Base-by-base conservation (phyloP, 1,140 invertebrate genomes). In the Lordiphosa mommai region DNA sequence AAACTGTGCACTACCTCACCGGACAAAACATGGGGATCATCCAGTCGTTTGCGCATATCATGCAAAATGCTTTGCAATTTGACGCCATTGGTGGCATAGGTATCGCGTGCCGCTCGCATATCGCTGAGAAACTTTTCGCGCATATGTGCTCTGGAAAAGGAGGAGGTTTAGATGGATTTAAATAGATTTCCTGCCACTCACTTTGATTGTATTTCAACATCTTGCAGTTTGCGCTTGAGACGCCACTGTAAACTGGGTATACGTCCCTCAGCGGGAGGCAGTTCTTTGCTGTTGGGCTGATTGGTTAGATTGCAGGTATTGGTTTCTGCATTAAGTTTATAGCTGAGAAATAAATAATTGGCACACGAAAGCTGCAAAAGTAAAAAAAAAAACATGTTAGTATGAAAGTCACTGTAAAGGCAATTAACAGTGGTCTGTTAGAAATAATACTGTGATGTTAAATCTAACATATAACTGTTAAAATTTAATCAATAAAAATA, bases 71-170 rank as follows among this genome's bases (percentile, higher is more conserved):
- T 94, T 10, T 93, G 92, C n/a, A 99, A 90, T 82, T 99, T 97
- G 47, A 94, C 93, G 4, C 59, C 68, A 49, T 88, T 88, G 3
- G 96, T 96, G 36, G 93, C 94, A 89, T 94, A 94, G 4, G 92
- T 93, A 87, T 99, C 98, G 47, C 97, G 92, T 2, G 96, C 94
- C 90, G 98, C 98, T 5, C 98, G 92, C 23, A 99, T 91, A 91
- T 99, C 98, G 14, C 93, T 91, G 36, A 99, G 89, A 91, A 99
- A 99, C 90, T 99, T 99, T 88, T 99, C 98, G 89, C 98, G 98
- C 90, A 99, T 95, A 89, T 99, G 98, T 4, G 96, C 96, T 90
- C 96, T 97, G 87, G 47, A 90, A 90, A 16, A 16, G 12, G n/a
- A 12, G 13, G 3, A 1, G n/a, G 13, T 29, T 16, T 2, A n/a